Evolutionary conservation across 2,888 invertebrate genomes (phyloP), one percentile per base, ranked within the genome.

Genomic region (Eulithis testata): DNA sequence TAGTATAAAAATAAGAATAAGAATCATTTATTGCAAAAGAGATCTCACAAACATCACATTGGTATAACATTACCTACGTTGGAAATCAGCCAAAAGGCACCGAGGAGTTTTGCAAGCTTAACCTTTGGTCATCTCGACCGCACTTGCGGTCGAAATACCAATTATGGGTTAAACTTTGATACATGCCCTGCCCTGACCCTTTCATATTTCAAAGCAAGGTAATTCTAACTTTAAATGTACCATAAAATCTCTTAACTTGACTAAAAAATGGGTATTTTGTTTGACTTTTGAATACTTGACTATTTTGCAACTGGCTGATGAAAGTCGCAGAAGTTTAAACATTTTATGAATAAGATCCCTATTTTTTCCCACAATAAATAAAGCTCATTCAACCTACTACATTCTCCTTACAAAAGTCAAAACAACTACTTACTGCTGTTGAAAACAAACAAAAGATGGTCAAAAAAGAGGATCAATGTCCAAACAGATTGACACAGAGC

Each of bases 131-230:
- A 73, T 74, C 75, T 75, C 78, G 76, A 77, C 82, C 83, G 65
- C 68, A 49, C 11, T 44, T 68, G 73, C 60, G 74, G 73, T 70
- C 65, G 44, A 44, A 12, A 64, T 59, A 66, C 57, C 60, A 64
- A 63, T 57, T 50, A 63, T 27, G 65, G 65, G 55, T 61, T 59
- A 57, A 63, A 56, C 63, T 61, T 64, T 60, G 65, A 66, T 64
- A 77, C 76, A 80, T 81, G 80, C 80, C 77, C 79, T 77, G 56
- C 80, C 77, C 79, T 77, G 56, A 72, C 70, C 72, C 76, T 68
- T 53, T 66, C 56, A 11, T 12, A 31, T 40, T 51, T 51, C 51
- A 51, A 37, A 44, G 21, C 31, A 44, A 44, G 6, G 58, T 27
- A 50, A n/a, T 51, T 43, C 27, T 37, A 40, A 40, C 40, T 11